Conservation (phyloP, 1,140 invertebrate species). For the Caenorhabditis remanei region DNA sequence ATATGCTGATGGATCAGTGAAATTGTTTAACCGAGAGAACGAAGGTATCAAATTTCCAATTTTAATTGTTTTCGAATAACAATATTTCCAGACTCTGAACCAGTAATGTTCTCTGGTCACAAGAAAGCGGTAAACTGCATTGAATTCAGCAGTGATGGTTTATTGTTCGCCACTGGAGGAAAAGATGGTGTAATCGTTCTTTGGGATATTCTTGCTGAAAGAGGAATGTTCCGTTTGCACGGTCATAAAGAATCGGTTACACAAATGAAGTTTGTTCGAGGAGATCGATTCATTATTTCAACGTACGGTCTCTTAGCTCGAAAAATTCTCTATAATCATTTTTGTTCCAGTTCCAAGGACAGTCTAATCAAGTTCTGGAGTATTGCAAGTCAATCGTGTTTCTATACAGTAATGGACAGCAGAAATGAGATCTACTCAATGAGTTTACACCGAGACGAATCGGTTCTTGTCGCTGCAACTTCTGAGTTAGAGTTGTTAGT, state of each 20-base stretch:
- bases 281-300: constrained; percentile 85
- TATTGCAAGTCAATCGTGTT: constrained; percentile 92
- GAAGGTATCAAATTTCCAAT: neutral
- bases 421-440: constrained; percentile 86
- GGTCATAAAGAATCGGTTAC: constrained; percentile 95
- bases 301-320: constrained; percentile 75
- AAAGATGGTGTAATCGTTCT: constrained; percentile 85
- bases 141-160: constrained; percentile 85
- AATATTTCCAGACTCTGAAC: constrained; percentile 81
- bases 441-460: constrained; percentile 80
- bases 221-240: constrained; percentile 87
- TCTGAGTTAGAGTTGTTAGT: constrained; percentile 88
- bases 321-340: neutral
- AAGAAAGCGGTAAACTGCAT: constrained; percentile 87
- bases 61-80: neutral
- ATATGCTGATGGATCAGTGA: constrained; percentile 89
- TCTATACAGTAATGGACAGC: constrained; percentile 86
- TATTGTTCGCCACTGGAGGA: constrained; percentile 87
- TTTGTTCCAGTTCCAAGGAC: constrained; percentile 86
- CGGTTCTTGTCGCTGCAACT: constrained; percentile 87
- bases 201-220: constrained; percentile 93
- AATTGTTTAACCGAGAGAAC: constrained; percentile 82
- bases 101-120: constrained; percentile 86
- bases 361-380: constrained; percentile 98
- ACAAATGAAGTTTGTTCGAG: constrained; percentile 85